Evolutionary conservation across 2,888 invertebrate genomes (phyloP), one percentile per base, ranked within the genome.

Genomic region (Ommatoiulus sabulosus): DNA sequence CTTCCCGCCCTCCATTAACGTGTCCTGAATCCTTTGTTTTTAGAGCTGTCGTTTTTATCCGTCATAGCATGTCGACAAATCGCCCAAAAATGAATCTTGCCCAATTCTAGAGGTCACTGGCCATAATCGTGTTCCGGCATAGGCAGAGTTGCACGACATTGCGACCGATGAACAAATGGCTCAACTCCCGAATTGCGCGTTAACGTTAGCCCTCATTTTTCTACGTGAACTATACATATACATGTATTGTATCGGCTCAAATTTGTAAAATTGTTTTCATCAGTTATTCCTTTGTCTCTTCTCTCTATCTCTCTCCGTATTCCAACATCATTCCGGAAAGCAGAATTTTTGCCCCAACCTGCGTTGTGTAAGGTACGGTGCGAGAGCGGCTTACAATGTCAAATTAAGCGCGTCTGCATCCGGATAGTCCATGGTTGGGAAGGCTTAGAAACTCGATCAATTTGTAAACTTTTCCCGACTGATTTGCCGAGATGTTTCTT

Each of bases 281-380:
- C 63, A 72, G 8, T 72, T 24, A 72, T 24, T 63, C n/a, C 63
- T 63, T 72, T 72, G 72, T 72, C 72, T 72, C n/a, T n/a, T 72
- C 20, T 24, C 72, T 20, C 72, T 35, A 35, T 35, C 35, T 35
- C 35, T 35, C 57, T n/a, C 72, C 20, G 63, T 72, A 72, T 72
- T 72, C 72, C 72, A 24, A 72, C 24, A 72, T 72, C 72, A 72
- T 72, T 72, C 72, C 72, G 10, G 72, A 72, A 72, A 72, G 72
- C 72, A 72, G 72, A 72, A 24, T 72, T 72, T 35, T 72, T 72
- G 72, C 72, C 72, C 72, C 72, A 72, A 72, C 24, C 6, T 72
- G 72, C 24, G 72, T 24, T 24, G 72, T 72, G 72, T 24, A 72
- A 72, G 24, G 72, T 72, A 72, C 10, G 24, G 72, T 72, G 72